Base-by-base conservation (phyloP, 2,797 vertebrate genomes). In the Chelon labrosus region DNA sequence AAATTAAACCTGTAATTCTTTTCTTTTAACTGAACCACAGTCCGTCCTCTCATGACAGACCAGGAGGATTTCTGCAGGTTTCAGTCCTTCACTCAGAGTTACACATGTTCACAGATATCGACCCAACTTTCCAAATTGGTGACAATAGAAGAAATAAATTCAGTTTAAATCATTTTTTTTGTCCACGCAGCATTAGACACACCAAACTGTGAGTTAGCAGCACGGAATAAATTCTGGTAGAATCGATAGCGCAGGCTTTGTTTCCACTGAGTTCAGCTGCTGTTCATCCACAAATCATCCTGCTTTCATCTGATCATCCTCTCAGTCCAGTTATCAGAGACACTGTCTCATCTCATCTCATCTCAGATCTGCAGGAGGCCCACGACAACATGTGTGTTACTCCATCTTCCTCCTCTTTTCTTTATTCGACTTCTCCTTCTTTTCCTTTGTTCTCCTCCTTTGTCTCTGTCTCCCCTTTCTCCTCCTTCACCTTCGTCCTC, bases 261-360 rank as follows among this genome's bases (percentile, higher is more conserved):
- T 79, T 22, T 22, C 22, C 22, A 22, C 77, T 65, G 70, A 58
- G 10, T 76, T 44, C 10, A 65, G 50, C 70, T 20, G 57, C 66
- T 12, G 22, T 22, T 22, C 22, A 22, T 22, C 22, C 22, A 31
- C 22, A 41, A 77, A 70, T 16, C 82, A 65, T 62, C 59, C 52
- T 2, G 0, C 74, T 56, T 46, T 66, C 54, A 73, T 70, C 71
- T 41, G 53, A 66, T 50, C n/a, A 55, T 62, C 27, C 25, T 37
- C 61, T 52, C 62, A 10, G 20, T 57, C 62, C 39, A 66, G 65
- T 82, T 70, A 79, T 82, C 75, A 62, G 55, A 58, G 57, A 27
- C 38, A 16, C 38, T 17, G 69, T 76, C 22, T 22, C 22, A 3
- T 22, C 22, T 39, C 73, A 49, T 59, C 27, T 12, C 38, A 12